Evolutionary conservation across 1,140 invertebrate genomes (phyloP).

Genomic region (Vanessa atalanta): DNA sequence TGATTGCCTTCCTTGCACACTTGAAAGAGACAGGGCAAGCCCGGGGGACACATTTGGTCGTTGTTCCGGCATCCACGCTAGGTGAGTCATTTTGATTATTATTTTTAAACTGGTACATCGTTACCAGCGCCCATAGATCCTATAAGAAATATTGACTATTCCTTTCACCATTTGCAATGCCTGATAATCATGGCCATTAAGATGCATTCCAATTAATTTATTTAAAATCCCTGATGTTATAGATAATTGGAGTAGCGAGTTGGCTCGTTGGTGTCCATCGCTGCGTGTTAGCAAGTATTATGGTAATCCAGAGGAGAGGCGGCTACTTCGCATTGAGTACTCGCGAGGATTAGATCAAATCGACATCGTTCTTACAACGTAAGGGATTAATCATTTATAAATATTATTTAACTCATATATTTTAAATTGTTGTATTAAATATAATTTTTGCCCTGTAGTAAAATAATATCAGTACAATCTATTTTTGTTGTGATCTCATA

Average conservation of each 20-base stretch:
- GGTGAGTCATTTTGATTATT: slow-evolving; percentile 76
- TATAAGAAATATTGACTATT: not conserved
- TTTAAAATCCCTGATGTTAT: slow-evolving; percentile 36
- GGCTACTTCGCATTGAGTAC: slow-evolving; percentile 88
- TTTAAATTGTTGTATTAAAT: too few species aligned
- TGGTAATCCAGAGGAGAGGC: slow-evolving; percentile 91
- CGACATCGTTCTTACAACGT: slow-evolving; percentile 94
- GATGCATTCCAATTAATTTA: too few species aligned
- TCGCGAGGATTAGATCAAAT: slow-evolving; percentile 88
- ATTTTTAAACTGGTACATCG: not conserved
- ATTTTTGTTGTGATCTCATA: too few species aligned
- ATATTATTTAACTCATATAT: too few species aligned
- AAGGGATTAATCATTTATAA: slow-evolving; percentile 41
- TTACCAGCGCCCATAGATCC: too few species aligned
- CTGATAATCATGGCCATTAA: too few species aligned
- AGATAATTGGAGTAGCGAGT: slow-evolving; percentile 95
- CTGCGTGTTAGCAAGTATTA: slow-evolving; percentile 93
- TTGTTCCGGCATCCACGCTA: slow-evolving; percentile 95
- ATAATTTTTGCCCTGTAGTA: too few species aligned
- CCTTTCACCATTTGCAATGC: not conserved
- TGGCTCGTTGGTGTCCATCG: slow-evolving; percentile 91
- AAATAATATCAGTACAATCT: too few species aligned
- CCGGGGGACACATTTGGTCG: slow-evolving; percentile 90
- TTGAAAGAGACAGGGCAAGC: slow-evolving; percentile 88
- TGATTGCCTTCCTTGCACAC: slow-evolving; percentile 94